phyloP scores from a whole-genome alignment of 1,140 invertebrate genomes.

The Pseudomyrmex concolor region DNA sequence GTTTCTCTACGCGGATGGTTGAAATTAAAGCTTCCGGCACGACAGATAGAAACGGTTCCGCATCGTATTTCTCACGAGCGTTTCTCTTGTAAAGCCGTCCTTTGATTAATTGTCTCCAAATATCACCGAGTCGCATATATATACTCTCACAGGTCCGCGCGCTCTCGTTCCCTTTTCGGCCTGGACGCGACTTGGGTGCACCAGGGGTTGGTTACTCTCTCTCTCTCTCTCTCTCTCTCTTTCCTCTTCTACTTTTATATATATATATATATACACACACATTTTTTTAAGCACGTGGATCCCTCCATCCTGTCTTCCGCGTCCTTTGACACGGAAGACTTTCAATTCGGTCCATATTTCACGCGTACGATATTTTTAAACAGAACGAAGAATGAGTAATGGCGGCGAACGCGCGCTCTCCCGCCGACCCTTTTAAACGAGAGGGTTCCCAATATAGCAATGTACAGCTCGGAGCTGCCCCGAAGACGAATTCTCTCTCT shows the following conservation, averaged over 20 bases:
- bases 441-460: slow-evolving; percentile 59
- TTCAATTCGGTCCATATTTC: slow-evolving; percentile 77
- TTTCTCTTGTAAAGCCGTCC: slow-evolving; percentile 71
- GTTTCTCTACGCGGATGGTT: background rate
- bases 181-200: slow-evolving; percentile 38
- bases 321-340: slow-evolving; percentile 64
- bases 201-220: slow-evolving; percentile 68
- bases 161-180: slow-evolving; percentile 45
- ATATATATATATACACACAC: background rate
- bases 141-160: slow-evolving; percentile 35
- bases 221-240: slow-evolving; percentile 28
- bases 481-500: slow-evolving; percentile 54
- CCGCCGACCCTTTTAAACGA: slow-evolving; percentile 49
- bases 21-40: slow-evolving; percentile 53
- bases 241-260: background rate
- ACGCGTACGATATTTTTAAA: slow-evolving; percentile 75
- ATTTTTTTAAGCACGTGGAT: slow-evolving; percentile 62
- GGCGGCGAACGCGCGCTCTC: slow-evolving; percentile 61
- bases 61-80: slow-evolving; percentile 81
- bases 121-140: slow-evolving; percentile 60
- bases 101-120: slow-evolving; percentile 80
- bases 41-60: slow-evolving; percentile 74
- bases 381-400: slow-evolving; percentile 73
- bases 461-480: background rate
- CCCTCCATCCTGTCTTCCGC: slow-evolving; percentile 49